phyloP scores from a whole-genome alignment of 2,797 vertebrate species.

The Lerista edwardsae region DNA sequence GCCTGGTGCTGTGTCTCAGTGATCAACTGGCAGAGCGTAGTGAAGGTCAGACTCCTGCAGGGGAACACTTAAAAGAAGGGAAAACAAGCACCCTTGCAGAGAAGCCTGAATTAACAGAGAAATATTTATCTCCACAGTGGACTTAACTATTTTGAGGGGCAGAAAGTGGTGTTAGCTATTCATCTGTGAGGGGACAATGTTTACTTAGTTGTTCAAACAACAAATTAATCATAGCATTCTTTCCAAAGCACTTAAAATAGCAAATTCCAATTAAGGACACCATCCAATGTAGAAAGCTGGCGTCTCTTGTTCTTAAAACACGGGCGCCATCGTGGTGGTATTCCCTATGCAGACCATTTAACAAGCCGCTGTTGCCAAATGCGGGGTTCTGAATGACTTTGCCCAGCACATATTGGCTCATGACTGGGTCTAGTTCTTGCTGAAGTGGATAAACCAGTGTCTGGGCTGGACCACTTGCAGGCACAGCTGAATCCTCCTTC shows the following conservation, averaged over 20 bases:
- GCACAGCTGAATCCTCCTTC: background rate
- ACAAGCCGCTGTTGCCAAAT: background rate
- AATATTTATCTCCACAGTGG: background rate
- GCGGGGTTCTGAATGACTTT: background rate
- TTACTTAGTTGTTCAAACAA: background rate
- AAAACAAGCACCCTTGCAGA: slow-evolving; percentile 44
- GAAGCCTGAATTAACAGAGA: slow-evolving; percentile 15
- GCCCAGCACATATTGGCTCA: background rate
- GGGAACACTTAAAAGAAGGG: background rate
- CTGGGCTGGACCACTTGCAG: background rate
- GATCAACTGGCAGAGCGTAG: slow-evolving; percentile 24
- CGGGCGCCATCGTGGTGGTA: background rate
- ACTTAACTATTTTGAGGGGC: background rate
- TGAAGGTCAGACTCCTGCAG: slow-evolving; percentile 42
- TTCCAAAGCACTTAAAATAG: background rate
- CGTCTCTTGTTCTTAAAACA: background rate
- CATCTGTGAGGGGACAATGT: background rate
- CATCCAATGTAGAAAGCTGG: background rate
- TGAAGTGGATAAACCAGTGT: background rate
- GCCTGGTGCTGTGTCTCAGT: background rate
- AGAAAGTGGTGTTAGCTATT: background rate
- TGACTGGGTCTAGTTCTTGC: background rate
- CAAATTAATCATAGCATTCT: background rate
- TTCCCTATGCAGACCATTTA: background rate
- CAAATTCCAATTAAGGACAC: background rate